phyloP scores from a whole-genome alignment of 1,140 invertebrate species.

The Aphidius ervi region DNA sequence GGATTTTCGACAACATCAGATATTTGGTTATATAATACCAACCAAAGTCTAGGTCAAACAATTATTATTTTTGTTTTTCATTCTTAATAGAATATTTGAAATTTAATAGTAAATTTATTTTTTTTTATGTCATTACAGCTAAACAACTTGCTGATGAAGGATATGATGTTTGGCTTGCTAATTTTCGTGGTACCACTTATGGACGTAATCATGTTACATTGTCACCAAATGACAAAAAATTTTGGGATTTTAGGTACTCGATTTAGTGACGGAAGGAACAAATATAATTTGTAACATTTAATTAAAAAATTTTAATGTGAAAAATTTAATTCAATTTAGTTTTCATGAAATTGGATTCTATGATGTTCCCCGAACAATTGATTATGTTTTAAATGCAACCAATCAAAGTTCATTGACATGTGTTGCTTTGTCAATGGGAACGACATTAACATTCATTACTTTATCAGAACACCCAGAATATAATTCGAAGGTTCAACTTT shows the following conservation, averaged over 20 bases:
- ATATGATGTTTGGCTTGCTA: slow-evolving; percentile 69
- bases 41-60: too few relatives aligned
- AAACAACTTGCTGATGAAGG: slow-evolving; percentile 54
- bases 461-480: slow-evolving; percentile 55
- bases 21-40: too few relatives aligned
- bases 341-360: slow-evolving; percentile 62
- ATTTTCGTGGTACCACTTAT: slow-evolving; percentile 65
- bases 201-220: slow-evolving; percentile 50
- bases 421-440: slow-evolving; percentile 68
- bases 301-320: slow-evolving; percentile 13
- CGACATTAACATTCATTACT: slow-evolving; percentile 52
- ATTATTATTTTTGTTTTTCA: too few relatives aligned
- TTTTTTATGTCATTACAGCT: slow-evolving; percentile 26
- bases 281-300: slow-evolving; percentile 7
- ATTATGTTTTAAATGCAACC: slow-evolving; percentile 54
- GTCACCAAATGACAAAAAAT: slow-evolving; percentile 40
- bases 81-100: too few relatives aligned
- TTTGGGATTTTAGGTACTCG: slow-evolving; percentile 48
- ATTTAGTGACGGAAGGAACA: slow-evolving; percentile 15
- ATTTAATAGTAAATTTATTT: not conserved
- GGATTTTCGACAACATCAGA: too few relatives aligned
- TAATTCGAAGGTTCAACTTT: slow-evolving; percentile 53
- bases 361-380: slow-evolving; percentile 60
- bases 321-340: slow-evolving; percentile 28
- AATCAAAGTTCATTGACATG: slow-evolving; percentile 56